These are phyloP conservation scores for Agrilus mali DNA, from an alignment of 2,888 invertebrate species.

Conservation along the genomic window DNA sequence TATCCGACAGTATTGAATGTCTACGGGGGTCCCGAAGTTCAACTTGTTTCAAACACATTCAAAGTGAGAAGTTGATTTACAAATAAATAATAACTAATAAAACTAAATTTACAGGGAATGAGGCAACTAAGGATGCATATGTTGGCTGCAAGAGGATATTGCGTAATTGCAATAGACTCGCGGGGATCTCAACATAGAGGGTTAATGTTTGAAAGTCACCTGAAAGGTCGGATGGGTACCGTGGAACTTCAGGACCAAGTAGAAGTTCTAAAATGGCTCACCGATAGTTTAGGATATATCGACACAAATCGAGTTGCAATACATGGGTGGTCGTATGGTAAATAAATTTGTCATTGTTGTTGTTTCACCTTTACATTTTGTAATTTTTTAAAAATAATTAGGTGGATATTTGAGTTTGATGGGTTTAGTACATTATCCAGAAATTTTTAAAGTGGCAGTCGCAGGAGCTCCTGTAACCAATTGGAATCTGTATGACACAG, in stretches of 20 bases:
- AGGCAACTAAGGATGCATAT: slow-evolving; percentile 88
- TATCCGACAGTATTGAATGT: slow-evolving; percentile 94
- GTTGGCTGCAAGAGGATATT: slow-evolving; percentile 90
- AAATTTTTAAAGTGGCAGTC: slow-evolving; percentile 88
- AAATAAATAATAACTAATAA: background rate
- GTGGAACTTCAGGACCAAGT: slow-evolving; percentile 88
- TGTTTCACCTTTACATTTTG: background rate
- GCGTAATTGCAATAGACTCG: slow-evolving; percentile 90
- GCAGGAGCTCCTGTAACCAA: slow-evolving; percentile 97
- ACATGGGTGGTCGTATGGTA: slow-evolving; percentile 97
- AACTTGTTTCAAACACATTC: slow-evolving; percentile 91
- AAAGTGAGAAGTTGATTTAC: slow-evolving; percentile 44
- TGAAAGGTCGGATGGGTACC: slow-evolving; percentile 83
- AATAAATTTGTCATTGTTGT: slow-evolving; percentile 6
- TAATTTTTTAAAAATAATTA: slow-evolving; percentile 21
- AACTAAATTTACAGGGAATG: slow-evolving; percentile 51
- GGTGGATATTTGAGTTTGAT: slow-evolving; percentile 91
- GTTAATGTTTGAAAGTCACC: slow-evolving; percentile 79
- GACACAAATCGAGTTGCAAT: slow-evolving; percentile 89
- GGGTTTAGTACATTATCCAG: slow-evolving; percentile 84
- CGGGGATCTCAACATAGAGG: slow-evolving; percentile 92
- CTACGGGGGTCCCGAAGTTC: slow-evolving; percentile 97
- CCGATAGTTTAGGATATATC: slow-evolving; percentile 73
- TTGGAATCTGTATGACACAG: slow-evolving; percentile 96
- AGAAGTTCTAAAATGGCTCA: slow-evolving; percentile 79